Percentiles rank a stretch among this genome's conserved stretches.
These are phyloP conservation scores for Agonopterix arenella DNA, from an alignment of 2,888 invertebrate genomes.

Conservation along the genomic window DNA sequence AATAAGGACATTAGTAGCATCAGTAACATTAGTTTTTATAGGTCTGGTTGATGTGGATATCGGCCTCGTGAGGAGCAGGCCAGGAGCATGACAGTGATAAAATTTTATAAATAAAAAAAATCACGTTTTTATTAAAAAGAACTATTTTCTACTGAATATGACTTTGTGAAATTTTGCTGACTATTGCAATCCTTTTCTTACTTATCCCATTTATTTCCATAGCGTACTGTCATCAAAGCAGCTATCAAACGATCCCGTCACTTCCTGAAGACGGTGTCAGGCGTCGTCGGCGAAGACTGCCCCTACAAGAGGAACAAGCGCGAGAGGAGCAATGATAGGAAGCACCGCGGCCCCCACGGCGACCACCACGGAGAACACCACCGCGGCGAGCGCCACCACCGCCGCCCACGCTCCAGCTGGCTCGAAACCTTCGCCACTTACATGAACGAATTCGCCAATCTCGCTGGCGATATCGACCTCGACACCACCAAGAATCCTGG, in stretches of 20 bases:
- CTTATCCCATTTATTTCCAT: slow-evolving; percentile 4
- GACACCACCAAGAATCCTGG: slow-evolving; percentile 19
- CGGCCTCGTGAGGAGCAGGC: too few relatives aligned
- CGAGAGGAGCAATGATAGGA: slow-evolving; percentile 36
- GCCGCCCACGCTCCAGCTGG: slow-evolving; percentile 50
- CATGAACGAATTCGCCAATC: slow-evolving; percentile 73
- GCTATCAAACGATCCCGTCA: slow-evolving; percentile 57
- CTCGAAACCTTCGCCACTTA: slow-evolving; percentile 64
- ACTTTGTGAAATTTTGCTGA: too few relatives aligned
- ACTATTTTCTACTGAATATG: too few relatives aligned
- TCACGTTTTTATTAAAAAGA: too few relatives aligned
- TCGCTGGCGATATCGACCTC: slow-evolving; percentile 55
- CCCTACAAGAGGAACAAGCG: slow-evolving; percentile 36
- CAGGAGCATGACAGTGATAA: too few relatives aligned
- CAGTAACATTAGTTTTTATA: too few relatives aligned
- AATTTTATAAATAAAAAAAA: too few relatives aligned
- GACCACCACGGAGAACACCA: slow-evolving; percentile 19
- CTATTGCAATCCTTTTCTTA: too few relatives aligned
- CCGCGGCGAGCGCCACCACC: slow-evolving; percentile 28
- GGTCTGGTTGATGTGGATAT: too few relatives aligned
- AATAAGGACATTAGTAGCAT: too few relatives aligned
- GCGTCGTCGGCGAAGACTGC: slow-evolving; percentile 27
- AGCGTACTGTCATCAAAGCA: slow-evolving; percentile 49
- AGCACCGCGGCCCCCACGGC: slow-evolving; percentile 20
- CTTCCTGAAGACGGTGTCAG: slow-evolving; percentile 45